Conservation (phyloP, 2,888 invertebrate genomes). For the Mechanitis messenoides region DNA sequence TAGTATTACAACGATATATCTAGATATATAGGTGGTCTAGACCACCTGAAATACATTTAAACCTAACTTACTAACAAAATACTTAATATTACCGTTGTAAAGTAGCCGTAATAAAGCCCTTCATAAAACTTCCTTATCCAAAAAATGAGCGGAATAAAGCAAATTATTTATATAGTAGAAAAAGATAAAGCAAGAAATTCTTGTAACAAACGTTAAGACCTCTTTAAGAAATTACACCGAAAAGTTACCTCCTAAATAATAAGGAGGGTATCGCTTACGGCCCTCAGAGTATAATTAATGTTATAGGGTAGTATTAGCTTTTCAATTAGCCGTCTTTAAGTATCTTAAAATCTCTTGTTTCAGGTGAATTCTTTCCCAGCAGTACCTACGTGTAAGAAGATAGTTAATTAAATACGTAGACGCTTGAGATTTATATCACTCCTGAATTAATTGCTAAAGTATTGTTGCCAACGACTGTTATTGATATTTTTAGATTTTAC, state of each 20-base stretch:
- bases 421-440: constrained; percentile 50
- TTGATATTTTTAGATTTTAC: background rate
- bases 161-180: constrained; percentile 12
- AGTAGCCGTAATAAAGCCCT: background rate
- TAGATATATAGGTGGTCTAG: no score
- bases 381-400: constrained; percentile 45
- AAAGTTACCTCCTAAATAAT: constrained; percentile 36
- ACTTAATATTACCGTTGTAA: background rate
- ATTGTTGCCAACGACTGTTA: background rate
- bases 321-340: constrained; percentile 72
- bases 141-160: constrained; percentile 25
- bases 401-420: constrained; percentile 65
- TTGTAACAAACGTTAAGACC: constrained; percentile 19
- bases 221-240: constrained; percentile 19
- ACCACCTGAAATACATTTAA: background rate
- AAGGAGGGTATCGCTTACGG: constrained; percentile 61
- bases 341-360: constrained; percentile 61
- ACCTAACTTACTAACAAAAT: background rate
- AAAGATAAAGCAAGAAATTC: constrained; percentile 12
- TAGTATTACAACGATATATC: background rate
- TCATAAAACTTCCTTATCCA: constrained; percentile 2
- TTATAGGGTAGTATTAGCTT: constrained; percentile 72
- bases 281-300: constrained; percentile 71
- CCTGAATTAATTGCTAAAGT: background rate
- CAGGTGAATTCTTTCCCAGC: constrained; percentile 53